Conservation (phyloP, 2,888 invertebrate genomes). For the Rhagium mordax region DNA sequence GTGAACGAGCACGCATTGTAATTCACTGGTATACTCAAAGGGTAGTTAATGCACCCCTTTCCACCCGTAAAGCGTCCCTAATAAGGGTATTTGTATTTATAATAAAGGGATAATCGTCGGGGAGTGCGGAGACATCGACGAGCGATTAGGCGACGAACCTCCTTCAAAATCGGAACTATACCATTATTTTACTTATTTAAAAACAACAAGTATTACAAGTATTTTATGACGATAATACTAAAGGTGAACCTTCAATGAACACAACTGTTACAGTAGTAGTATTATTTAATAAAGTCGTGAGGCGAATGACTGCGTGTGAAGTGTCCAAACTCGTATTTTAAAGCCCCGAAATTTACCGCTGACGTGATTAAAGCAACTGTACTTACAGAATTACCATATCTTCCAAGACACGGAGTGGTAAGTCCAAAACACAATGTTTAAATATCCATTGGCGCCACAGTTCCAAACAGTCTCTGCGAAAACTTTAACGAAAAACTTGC, state of each 20-base stretch:
- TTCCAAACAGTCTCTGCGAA: constrained; percentile 19
- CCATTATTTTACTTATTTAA: too few relatives aligned
- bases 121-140: constrained; percentile 31
- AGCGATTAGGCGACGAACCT: constrained; percentile 38
- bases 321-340: background rate
- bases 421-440: constrained; percentile 32
- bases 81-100: background rate
- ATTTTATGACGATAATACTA: too few relatives aligned
- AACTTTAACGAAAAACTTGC: constrained; percentile 15
- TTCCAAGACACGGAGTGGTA: constrained; percentile 50
- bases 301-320: background rate
- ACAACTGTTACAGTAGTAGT: too few relatives aligned
- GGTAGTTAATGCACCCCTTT: background rate
- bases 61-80: background rate
- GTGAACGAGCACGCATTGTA: background rate
- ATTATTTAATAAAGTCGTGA: background rate
- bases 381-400: constrained; percentile 71
- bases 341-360: too few relatives aligned
- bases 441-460: constrained; percentile 18
- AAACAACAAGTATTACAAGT: too few relatives aligned
- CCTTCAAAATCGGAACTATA: background rate
- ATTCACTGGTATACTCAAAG: background rate
- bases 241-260: too few relatives aligned
- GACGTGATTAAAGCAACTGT: constrained; percentile 31
- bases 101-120: background rate